Evolutionary conservation across 2,888 invertebrate species (phyloP), one percentile per base, ranked within the genome.

Genomic region (Amphiduros pacificus): DNA sequence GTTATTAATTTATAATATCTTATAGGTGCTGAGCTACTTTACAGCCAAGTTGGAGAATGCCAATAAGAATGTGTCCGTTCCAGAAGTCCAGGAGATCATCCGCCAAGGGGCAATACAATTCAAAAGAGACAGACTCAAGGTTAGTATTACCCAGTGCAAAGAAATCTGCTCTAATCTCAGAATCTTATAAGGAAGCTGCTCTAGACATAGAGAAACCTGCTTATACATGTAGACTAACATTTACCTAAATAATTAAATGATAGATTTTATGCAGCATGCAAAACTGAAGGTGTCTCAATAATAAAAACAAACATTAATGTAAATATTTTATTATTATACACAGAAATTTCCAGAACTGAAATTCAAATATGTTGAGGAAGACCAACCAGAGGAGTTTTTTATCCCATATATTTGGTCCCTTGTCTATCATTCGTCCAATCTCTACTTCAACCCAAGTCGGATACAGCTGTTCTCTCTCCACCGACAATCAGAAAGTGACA

Each of bases 341-440:
- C 85, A 96, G 93, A 98, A 97, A 90, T 97, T 98, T 83, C 98
- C 98, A 0, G 98, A 98, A 77, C 85, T 99, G 52, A 98, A 97
- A 84, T 99, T 99, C 85, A 94, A 96, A 71, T 99, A 99, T 80
- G 98, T 99, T 0, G 99, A 99, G 84, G 99, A 99, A 83, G 98
- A 98, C 69, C 90, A 92, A 62, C 98, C 98, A 0, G 98, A 98
- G 82, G 97, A 98, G 77, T 99, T 99, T 86, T 99, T 99, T 85
- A 94, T 98, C 71, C 99, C 99, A 0, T 99, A 99, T 82, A 93
- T 98, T 27, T 99, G 99, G 99, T 91, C 92, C 2, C 86, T 99
- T 58, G 91, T 97, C 32, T 85, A 83, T 66, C 83, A 85, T 62
- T 83, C 84, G 48, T 85, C 87, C 1, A 85, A 85, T 60, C 77